Evolutionary conservation across 2,797 vertebrate genomes (phyloP), one percentile per base, ranked within the genome.

Genomic region (Natrix natrix): DNA sequence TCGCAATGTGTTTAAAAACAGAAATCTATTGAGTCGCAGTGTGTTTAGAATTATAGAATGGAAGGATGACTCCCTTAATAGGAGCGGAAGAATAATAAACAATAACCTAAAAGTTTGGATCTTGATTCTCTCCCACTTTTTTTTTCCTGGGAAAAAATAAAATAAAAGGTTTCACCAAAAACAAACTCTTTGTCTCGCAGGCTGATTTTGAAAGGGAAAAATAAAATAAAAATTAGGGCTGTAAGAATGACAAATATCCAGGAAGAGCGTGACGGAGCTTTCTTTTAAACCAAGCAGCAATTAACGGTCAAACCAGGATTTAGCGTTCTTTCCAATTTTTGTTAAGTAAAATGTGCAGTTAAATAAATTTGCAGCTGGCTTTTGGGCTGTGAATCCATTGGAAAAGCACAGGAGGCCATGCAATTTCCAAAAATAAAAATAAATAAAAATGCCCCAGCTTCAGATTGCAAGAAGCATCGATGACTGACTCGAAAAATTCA

Each of bases 51-150:
- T 43, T 78, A 43, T 5, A 48, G 74, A 8, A 8, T 1, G 32
- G n/a, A 37, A 74, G 17, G 37, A 48, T 0, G 32, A 22, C 3
- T 43, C 20, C 8, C 8, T 83, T 37, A 48, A 83, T 1, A 43
- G 37, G 17, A 22, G 17, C 1, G 37, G 74, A 43, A 83, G 11
- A 43, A 11, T 5, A 83, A 48, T 4, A 5, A 43, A 20, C 8
- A 43, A 20, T 10, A 78, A 78, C 16, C 1, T 74, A 43, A 24
- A 48, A 48, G 10, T 22, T 83, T 5, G 74, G 5, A 1, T 8
- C 0, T 4, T 22, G 37, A 12, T 83, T 83, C 0, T 22, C 32
- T 4, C 1, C 1, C 37, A 4, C 10, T 4, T 3, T 1, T 11
- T 78, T 78, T 52, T 52, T 52, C 5, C 37, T 1, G 8, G 20